phyloP scores from a whole-genome alignment of 2,797 vertebrate genomes.

The Anabacerthia variegaticeps region DNA sequence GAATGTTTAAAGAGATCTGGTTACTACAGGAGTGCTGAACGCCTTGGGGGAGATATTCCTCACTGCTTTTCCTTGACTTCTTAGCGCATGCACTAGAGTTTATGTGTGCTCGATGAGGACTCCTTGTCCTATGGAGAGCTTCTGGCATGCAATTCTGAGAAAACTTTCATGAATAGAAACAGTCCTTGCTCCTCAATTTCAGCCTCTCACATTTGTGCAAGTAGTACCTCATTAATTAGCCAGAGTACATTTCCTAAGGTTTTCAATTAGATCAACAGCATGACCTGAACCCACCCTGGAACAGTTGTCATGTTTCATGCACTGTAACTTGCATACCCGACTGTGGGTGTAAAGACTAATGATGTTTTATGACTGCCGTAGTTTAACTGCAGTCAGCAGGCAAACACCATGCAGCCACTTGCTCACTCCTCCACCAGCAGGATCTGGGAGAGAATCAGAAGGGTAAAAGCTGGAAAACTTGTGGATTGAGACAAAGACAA shows the following conservation, averaged over 20 bases:
- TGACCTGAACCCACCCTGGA: neutral
- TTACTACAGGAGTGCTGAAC: neutral
- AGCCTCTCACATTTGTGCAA: neutral
- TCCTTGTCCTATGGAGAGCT: neutral
- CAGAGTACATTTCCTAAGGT: neutral
- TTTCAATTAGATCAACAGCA: neutral
- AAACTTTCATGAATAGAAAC: neutral
- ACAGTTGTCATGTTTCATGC: neutral
- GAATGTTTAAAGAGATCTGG: neutral
- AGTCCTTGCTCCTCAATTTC: neutral
- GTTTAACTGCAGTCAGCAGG: neutral
- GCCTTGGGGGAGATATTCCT: neutral
- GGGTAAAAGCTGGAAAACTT: neutral
- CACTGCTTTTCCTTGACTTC: neutral
- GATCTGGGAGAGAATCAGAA: neutral
- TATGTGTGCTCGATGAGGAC: neutral
- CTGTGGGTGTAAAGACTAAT: neutral
- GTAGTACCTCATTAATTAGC: neutral
- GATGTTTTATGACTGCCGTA: accelerated
- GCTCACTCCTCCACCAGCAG: neutral
- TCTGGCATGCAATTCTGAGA: neutral
- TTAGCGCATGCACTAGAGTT: neutral
- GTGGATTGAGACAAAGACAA: neutral
- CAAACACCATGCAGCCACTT: neutral
- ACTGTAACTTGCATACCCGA: neutral